phyloP scores from a whole-genome alignment of 2,113 vertebrate species.

The Atherinomorus stipes region DNA sequence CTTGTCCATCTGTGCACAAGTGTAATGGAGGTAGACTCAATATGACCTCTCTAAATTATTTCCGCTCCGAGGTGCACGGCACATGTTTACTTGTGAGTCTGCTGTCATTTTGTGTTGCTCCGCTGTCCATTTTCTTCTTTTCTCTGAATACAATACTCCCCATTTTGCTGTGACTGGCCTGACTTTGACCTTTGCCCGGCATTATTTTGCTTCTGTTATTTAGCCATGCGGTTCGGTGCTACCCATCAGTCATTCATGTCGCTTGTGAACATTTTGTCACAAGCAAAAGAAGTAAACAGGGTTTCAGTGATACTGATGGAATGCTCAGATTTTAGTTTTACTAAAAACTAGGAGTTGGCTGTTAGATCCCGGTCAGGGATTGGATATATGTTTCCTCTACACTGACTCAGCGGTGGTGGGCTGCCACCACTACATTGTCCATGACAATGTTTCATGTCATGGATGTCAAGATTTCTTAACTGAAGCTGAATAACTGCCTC shows the following conservation, averaged over 20 bases:
- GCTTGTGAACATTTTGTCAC: slow-evolving; percentile 39
- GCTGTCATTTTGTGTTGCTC: slow-evolving; percentile 12
- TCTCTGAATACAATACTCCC: slow-evolving; percentile 4
- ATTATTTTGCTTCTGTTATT: slow-evolving; percentile 44
- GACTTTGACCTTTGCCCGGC: slow-evolving; percentile 53
- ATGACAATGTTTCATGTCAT: too few species aligned
- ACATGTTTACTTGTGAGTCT: slow-evolving; percentile 17
- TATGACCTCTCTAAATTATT: slow-evolving; percentile 30
- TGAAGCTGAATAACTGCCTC: too few species aligned
- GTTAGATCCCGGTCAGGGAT: too few species aligned
- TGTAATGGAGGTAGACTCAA: slow-evolving; percentile 1
- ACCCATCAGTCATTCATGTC: slow-evolving; percentile 52
- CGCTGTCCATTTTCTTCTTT: neutral
- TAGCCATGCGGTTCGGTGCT: slow-evolving; percentile 9
- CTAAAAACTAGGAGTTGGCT: too few species aligned
- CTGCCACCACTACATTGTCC: too few species aligned
- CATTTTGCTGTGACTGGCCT: slow-evolving; percentile 39
- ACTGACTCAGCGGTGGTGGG: too few species aligned
- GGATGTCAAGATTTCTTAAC: too few species aligned
- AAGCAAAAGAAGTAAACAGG: neutral
- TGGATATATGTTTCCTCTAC: too few species aligned
- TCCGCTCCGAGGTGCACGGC: neutral
- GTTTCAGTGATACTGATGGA: too few species aligned
- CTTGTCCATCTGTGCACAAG: neutral
- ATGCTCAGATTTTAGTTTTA: too few species aligned